phyloP scores from a whole-genome alignment of 2,113 vertebrate genomes.

The Alethe diademata region DNA sequence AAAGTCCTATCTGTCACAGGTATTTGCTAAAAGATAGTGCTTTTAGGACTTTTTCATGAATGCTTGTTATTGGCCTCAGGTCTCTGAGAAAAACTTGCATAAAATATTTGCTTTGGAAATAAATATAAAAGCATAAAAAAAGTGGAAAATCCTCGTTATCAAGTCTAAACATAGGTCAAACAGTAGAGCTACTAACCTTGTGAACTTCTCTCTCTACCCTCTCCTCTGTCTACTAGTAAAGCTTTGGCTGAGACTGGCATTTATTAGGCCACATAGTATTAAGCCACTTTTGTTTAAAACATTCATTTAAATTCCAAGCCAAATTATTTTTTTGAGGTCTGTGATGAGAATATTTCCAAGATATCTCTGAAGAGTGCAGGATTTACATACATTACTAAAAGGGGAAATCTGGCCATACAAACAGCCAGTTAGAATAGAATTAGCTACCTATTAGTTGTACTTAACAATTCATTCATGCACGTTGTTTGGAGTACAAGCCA shows the following conservation, averaged over 20 bases:
- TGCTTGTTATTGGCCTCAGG: neutral
- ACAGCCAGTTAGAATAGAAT: neutral
- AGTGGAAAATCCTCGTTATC: neutral
- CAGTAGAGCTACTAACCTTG: neutral
- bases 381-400: neutral
- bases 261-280: neutral
- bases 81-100: constrained; percentile 33
- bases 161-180: neutral
- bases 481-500: neutral
- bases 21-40: neutral
- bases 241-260: neutral
- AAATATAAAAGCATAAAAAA: constrained; percentile 67
- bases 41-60: neutral
- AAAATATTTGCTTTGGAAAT: constrained; percentile 83
- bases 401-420: neutral
- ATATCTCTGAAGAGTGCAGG: neutral
- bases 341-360: neutral
- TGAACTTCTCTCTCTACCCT: neutral
- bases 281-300: neutral
- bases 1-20: neutral
- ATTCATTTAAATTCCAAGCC: neutral
- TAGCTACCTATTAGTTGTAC: neutral
- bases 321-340: neutral
- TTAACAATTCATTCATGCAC: neutral
- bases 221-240: neutral